phyloP scores from a whole-genome alignment of 2,113 vertebrate species.

The Helogale parvula region DNA sequence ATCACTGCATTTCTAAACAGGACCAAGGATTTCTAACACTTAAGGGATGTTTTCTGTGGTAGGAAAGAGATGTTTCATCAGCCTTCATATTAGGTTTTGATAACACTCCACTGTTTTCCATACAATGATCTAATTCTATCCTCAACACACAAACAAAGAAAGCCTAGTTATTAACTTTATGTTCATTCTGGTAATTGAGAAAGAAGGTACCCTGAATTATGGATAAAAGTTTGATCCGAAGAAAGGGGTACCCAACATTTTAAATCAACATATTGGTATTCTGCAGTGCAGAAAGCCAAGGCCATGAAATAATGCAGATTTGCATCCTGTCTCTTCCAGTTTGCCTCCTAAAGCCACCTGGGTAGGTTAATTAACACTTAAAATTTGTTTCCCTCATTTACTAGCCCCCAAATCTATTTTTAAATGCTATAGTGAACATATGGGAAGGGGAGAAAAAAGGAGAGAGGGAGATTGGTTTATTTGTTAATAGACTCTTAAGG shows the following conservation, averaged over 20 bases:
- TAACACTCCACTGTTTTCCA: not conserved
- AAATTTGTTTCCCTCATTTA: not conserved
- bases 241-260: not conserved
- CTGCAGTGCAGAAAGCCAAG: not conserved
- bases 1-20: not conserved
- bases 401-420: not conserved
- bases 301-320: not conserved
- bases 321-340: not conserved
- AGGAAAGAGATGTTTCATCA: not conserved
- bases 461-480: too few species aligned
- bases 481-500: too few species aligned
- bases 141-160: not conserved
- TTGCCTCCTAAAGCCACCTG: not conserved
- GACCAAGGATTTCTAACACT: not conserved
- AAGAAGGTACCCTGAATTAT: not conserved
- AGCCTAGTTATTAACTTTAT: not conserved
- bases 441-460: too few species aligned
- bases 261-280: not conserved
- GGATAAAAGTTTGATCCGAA: not conserved
- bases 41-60: not conserved
- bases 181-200: not conserved
- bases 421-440: not conserved
- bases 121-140: not conserved
- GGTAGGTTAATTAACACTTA: not conserved
- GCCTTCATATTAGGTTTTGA: not conserved